These are phyloP conservation scores for Artibeus lituratus DNA, from an alignment of 2,797 vertebrate species.

Conservation along the genomic window DNA sequence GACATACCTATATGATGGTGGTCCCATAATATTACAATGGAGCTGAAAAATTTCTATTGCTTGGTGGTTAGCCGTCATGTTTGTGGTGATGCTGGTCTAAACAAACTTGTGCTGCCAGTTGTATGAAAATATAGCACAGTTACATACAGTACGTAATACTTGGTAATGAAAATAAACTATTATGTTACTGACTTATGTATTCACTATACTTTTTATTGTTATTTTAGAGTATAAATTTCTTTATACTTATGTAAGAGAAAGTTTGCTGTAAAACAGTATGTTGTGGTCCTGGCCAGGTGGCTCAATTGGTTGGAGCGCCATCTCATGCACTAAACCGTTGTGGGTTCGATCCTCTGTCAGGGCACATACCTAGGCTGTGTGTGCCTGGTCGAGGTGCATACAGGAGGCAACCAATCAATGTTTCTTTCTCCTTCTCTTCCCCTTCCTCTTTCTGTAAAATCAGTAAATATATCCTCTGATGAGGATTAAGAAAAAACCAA, in stretches of 20 bases:
- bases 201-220: neutral
- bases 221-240: neutral
- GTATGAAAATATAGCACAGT: neutral
- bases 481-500: no score
- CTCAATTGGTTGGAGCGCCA: no score
- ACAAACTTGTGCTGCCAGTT: neutral
- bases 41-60: neutral
- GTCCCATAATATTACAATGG: neutral
- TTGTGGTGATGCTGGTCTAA: neutral
- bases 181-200: neutral
- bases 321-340: no score
- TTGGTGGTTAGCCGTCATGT: neutral
- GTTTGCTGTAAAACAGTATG: neutral
- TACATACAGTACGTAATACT: neutral
- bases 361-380: no score
- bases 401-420: no score
- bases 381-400: no score
- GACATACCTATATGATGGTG: neutral
- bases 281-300: no score
- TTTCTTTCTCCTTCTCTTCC: no score
- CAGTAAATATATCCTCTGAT: no score
- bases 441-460: no score
- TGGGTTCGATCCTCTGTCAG: no score
- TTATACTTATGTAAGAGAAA: neutral
- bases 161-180: neutral